phyloP scores from a whole-genome alignment of 2,888 invertebrate species.

The Bellardia pandia region DNA sequence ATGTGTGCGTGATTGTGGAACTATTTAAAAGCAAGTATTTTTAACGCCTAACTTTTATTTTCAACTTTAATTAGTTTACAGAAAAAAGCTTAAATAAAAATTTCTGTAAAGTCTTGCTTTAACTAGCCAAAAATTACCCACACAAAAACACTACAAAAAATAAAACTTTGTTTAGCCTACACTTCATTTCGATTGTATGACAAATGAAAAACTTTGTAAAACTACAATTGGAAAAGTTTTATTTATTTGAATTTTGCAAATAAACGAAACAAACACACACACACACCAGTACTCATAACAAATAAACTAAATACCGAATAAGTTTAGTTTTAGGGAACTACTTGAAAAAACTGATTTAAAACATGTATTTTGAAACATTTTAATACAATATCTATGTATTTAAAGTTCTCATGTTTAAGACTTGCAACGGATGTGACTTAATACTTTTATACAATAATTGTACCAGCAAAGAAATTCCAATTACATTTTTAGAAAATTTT shows the following conservation, averaged over 20 bases:
- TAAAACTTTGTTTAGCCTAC: not conserved
- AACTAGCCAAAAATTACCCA: not conserved
- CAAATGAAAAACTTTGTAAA: conserved; percentile 1
- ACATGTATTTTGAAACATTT: not conserved
- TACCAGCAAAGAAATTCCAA: not conserved
- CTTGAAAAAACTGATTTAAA: not conserved
- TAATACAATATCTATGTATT: not conserved
- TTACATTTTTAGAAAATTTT: not conserved
- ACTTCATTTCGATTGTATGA: not conserved
- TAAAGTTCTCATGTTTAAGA: no score
- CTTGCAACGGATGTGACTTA: not conserved
- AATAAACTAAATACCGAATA: not conserved
- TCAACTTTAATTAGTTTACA: no score
- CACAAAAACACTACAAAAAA: not conserved
- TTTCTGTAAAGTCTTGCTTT: not conserved
- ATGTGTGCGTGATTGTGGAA: no score
- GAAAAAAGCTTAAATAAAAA: no score
- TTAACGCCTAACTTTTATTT: no score
- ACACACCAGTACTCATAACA: not conserved
- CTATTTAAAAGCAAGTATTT: no score
- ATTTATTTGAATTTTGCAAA: conserved; percentile 16
- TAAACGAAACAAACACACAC: not conserved
- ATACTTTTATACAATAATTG: not conserved
- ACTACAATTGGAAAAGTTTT: conserved; percentile 31
- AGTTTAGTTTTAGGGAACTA: not conserved